A percentile compares a stretch with the other conserved stretches of the same genome.
phyloP scores from a whole-genome alignment of 2,888 invertebrate species.

The Lottia gigantea region DNA sequence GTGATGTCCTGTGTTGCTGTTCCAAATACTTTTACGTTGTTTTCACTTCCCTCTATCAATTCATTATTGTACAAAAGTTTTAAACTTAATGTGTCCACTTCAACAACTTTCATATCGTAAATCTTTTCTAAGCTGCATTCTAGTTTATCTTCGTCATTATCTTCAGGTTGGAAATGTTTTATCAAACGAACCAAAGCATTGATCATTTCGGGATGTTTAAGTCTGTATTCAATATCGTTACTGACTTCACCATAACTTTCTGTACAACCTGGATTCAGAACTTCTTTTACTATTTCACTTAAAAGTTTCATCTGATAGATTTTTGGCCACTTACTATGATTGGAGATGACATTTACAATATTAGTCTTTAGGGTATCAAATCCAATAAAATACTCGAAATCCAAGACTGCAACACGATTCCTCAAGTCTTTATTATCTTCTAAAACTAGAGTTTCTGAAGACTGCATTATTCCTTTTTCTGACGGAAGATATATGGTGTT shows the following conservation, averaged over 20 bases:
- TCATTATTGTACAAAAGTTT: too few relatives aligned
- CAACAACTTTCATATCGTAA: too few relatives aligned
- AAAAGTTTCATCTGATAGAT: constrained; percentile 23
- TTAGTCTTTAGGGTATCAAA: constrained; percentile 20
- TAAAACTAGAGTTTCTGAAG: constrained; percentile 22
- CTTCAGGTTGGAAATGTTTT: neutral
- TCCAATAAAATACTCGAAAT: constrained; percentile 25
- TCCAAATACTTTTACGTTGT: neutral
- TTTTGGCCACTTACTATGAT: neutral
- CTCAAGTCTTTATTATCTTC: constrained; percentile 22
- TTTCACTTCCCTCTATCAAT: neutral
- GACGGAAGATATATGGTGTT: constrained; percentile 22
- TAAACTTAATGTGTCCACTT: too few relatives aligned
- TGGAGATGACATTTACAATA: neutral
- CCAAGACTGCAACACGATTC: constrained; percentile 5
- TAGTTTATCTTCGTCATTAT: neutral
- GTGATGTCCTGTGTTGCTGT: neutral
- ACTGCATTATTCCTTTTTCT: constrained; percentile 7
- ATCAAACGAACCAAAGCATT: neutral
- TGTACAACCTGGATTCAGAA: constrained; percentile 32
- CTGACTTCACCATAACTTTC: neutral
- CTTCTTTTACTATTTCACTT: constrained; percentile 21
- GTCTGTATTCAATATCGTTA: neutral
- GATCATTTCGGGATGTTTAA: neutral
- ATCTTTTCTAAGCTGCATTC: neutral